Evolutionary conservation across 2,797 vertebrate genomes (phyloP).

Genomic region (Aselliscus stoliczkanus): DNA sequence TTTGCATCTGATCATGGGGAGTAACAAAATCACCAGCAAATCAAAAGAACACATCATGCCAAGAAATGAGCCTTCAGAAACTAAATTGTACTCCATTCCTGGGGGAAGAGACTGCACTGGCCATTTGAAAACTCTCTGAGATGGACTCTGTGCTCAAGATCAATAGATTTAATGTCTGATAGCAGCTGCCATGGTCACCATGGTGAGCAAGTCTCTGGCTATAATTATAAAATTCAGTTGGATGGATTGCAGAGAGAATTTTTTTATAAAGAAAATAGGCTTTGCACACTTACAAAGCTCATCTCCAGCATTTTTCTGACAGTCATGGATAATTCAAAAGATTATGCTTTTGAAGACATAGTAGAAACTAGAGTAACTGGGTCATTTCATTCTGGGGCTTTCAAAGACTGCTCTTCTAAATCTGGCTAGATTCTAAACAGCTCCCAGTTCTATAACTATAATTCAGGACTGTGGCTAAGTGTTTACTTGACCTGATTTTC

Average conservation of each 20-base stretch:
- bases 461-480: constrained; percentile 76
- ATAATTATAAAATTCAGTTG: constrained; percentile 58
- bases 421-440: constrained; percentile 49
- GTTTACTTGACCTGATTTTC: constrained; percentile 86
- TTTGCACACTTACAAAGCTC: constrained; percentile 77
- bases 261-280: constrained; percentile 58
- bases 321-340: constrained; percentile 82
- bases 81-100: constrained; percentile 81
- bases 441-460: constrained; percentile 70
- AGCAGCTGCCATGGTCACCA: constrained; percentile 79
- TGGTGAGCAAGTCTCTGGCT: constrained; percentile 79
- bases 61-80: constrained; percentile 72
- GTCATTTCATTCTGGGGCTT: constrained; percentile 62
- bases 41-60: constrained; percentile 41
- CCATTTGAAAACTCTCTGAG: constrained; percentile 79
- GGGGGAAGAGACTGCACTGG: constrained; percentile 70
- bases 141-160: constrained; percentile 86
- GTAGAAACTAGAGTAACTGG: constrained; percentile 67
- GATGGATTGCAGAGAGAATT: constrained; percentile 63
- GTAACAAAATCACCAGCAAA: constrained; percentile 60
- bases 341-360: constrained; percentile 81
- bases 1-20: constrained; percentile 12
- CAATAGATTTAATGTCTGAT: constrained; percentile 85
- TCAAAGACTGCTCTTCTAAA: constrained; percentile 60
- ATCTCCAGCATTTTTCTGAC: constrained; percentile 82